A percentile compares a stretch with the other conserved stretches of the same genome.
phyloP scores from a whole-genome alignment of 2,113 vertebrate species.

The Dipodomys stephensi region DNA sequence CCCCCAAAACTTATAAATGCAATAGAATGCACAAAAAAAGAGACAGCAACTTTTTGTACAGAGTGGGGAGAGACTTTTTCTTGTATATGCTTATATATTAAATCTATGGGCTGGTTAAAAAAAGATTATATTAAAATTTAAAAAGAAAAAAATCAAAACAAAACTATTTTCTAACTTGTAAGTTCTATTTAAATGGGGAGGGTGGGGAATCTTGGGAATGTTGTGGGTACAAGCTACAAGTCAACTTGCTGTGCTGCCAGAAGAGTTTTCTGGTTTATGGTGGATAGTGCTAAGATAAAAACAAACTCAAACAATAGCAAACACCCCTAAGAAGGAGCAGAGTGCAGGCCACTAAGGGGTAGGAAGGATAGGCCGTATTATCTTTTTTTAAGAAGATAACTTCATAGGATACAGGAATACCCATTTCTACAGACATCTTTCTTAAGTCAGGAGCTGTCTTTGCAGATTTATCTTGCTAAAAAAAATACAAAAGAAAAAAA shows the following conservation, averaged over 20 bases:
- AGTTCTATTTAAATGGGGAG: slow-evolving; percentile 92
- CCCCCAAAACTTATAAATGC: slow-evolving; percentile 87
- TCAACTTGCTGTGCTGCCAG: slow-evolving; percentile 84
- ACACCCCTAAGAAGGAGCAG: slow-evolving; percentile 80
- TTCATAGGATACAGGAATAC: slow-evolving; percentile 89
- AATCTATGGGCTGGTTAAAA: slow-evolving; percentile 93
- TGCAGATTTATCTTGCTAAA: slow-evolving; percentile 92
- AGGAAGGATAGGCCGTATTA: slow-evolving; percentile 56
- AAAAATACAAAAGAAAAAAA: slow-evolving; percentile 72
- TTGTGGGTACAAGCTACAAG: slow-evolving; percentile 67
- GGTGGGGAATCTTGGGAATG: slow-evolving; percentile 67
- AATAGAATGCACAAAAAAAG: slow-evolving; percentile 94
- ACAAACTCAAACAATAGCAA: slow-evolving; percentile 51
- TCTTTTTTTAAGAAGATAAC: slow-evolving; percentile 88
- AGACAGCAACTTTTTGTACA: slow-evolving; percentile 95
- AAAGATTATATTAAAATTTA: slow-evolving; percentile 94
- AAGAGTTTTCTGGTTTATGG: slow-evolving; percentile 85
- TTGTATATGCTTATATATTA: slow-evolving; percentile 98
- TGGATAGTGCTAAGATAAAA: slow-evolving; percentile 81
- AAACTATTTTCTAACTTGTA: slow-evolving; percentile 96
- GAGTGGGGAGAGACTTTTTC: slow-evolving; percentile 93
- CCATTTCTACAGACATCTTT: slow-evolving; percentile 91
- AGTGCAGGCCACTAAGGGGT: background rate
- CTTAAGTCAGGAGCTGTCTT: slow-evolving; percentile 90
- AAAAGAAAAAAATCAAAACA: slow-evolving; percentile 84